Base-by-base conservation (phyloP, 2,797 vertebrate species). In the Mormyrus proboscirostris region DNA sequence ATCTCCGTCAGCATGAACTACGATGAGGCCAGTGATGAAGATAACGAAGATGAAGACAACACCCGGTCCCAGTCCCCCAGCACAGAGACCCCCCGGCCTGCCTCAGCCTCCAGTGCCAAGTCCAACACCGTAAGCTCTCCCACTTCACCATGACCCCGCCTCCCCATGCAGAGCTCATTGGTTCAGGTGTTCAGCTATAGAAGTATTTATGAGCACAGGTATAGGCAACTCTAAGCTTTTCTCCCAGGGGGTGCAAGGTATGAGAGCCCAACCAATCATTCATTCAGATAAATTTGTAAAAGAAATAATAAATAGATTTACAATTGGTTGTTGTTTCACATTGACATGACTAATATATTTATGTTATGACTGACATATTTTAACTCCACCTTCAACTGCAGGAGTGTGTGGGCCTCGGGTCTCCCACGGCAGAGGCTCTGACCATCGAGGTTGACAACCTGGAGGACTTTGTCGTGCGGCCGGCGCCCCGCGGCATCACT, bases 1-100 rank as follows among this genome's bases (percentile, higher is more conserved):
- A 96, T 99, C 93, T 97, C 96, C 3, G 96, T 94, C 91, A 99
- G 97, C 88, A 94, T 99, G 96, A 98, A 98, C 95, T 99, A 98
- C 3, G 96, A 97, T 14, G 96, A 97, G 91, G 90, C 93, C 91
- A 96, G 95, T 76, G 98, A 97, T 5, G 98, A 99, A 79, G 96
- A 97, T 1, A 93, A 96, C 0, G 93, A 84, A 44, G 93, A 93
- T n/a, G 94, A 94, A 33, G 96, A 96, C 1, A 94, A 82, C 83
- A 93, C 93, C 0, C 90, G 92, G 41, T 95, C 96, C 51, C 93
- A 92, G 88, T 96, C 96, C 2, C 94, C 94, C 0, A 91, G 90
- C 86, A 90, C 95, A 7, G 97, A 97, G 89, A 89, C 93, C 89
- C 95, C 95, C 85, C 96, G 97, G 62, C 97, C 97, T 1, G 90